A percentile compares a stretch with the other conserved stretches of the same genome.
Evolutionary conservation across 2,888 invertebrate species (phyloP).

Genomic region (Rhagonycha lutea): DNA sequence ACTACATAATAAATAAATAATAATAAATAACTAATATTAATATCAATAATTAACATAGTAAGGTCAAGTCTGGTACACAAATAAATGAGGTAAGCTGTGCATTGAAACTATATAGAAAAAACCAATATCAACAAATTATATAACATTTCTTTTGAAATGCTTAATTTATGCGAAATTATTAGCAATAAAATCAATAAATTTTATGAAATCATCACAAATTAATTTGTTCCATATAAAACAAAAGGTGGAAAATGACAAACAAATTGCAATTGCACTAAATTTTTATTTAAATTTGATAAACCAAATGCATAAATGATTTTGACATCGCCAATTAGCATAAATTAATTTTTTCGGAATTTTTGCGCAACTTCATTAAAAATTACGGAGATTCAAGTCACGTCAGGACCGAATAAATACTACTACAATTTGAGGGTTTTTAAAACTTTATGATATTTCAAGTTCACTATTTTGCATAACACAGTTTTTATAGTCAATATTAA

Average conservation of each 20-base stretch:
- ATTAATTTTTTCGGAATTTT: too few relatives aligned
- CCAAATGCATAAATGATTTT: too few relatives aligned
- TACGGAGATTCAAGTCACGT: too few relatives aligned
- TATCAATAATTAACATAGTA: background rate
- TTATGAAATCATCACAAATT: background rate
- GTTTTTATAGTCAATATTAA: too few relatives aligned
- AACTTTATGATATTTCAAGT: too few relatives aligned
- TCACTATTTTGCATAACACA: too few relatives aligned
- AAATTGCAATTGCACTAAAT: too few relatives aligned
- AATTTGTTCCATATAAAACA: background rate
- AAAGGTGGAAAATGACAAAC: background rate
- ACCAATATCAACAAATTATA: background rate
- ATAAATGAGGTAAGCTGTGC: background rate
- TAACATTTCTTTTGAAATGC: background rate
- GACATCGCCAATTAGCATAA: too few relatives aligned
- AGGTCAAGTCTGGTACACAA: background rate
- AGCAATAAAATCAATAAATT: background rate
- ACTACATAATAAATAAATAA: background rate
- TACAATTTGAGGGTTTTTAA: too few relatives aligned
- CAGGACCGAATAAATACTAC: too few relatives aligned
- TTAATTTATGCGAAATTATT: background rate
- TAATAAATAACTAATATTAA: background rate
- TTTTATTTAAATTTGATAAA: too few relatives aligned
- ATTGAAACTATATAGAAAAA: background rate
- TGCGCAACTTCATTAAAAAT: too few relatives aligned